Evolutionary conservation across 2,888 invertebrate species (phyloP), one percentile per base, ranked within the genome.

Genomic region (Homarus gammarus): DNA sequence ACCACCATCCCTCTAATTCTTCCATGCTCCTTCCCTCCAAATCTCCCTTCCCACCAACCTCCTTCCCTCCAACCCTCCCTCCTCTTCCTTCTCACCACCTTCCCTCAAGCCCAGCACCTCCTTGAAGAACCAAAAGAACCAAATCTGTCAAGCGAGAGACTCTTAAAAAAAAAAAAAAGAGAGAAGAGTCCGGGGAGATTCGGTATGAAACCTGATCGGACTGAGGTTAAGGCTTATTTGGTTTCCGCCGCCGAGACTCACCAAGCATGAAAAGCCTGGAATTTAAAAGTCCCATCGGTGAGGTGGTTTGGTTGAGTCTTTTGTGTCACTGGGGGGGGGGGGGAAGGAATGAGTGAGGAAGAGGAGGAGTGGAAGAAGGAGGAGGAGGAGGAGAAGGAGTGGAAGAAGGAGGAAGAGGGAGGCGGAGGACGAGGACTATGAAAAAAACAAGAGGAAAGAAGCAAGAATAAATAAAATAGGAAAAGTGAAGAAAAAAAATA

Each of bases 181-280:
- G 2, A 40, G 8, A 73, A n/a, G n/a, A n/a, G n/a, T n/a, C n/a
- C n/a, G n/a, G n/a, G n/a, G n/a, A n/a, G n/a, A 44, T 77, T 44
- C 77, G n/a, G 49, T 44, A 77, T 44, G 77, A 77, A 77, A 44
- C 49, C 44, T 49, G 77, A 77, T 77, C 77, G 31, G 77, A 22
- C 40, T 38, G 77, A 77, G 77, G 77, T 40, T 27, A 22, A 77
- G 77, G 77, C 77, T 77, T 77, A 40, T 77, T 77, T 31, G 73
- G 77, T 38, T 44, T n/a, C 77, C 38, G 44, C 77, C n/a, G 77
- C 44, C n/a, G 68, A n/a, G 77, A 40, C 44, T 40, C 44, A 70
- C 27, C 31, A 18, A 36, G 38, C 77, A 77, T 77, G 77, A 77
- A 77, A 77, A 49, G 77, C 40, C 77, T 77, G 31, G 77, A 40